Percentiles rank a stretch among this genome's conserved stretches.
These are phyloP conservation scores for Dioctria linearis DNA, from an alignment of 2,888 invertebrate species.

Conservation along the genomic window DNA sequence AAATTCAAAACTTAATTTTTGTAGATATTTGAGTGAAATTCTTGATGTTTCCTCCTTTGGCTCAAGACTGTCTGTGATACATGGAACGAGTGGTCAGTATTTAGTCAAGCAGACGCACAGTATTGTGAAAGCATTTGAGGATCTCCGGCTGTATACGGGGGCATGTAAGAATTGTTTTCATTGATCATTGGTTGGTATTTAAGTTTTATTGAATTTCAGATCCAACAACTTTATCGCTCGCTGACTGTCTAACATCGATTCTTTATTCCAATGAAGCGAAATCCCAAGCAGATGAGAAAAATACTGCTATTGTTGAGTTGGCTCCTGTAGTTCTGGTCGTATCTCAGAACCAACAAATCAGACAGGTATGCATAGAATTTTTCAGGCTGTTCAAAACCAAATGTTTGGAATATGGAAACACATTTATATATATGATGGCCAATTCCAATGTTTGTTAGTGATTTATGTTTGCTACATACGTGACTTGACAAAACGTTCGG, in stretches of 20 bases:
- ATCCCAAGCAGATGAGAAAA: slow-evolving; percentile 66
- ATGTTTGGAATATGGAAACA: too few species aligned
- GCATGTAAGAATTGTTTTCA: slow-evolving; percentile 69
- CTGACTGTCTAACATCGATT: slow-evolving; percentile 71
- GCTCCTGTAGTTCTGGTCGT: slow-evolving; percentile 74
- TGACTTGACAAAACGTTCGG: too few species aligned
- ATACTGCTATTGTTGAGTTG: slow-evolving; percentile 53
- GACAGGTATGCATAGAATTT: slow-evolving; percentile 63
- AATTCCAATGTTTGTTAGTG: too few species aligned
- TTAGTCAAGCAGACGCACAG: slow-evolving; percentile 75
- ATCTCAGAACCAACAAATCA: slow-evolving; percentile 72
- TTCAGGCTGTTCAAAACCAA: too few species aligned
- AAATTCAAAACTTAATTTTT: background rate
- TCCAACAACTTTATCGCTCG: slow-evolving; percentile 59
- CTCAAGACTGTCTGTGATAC: slow-evolving; percentile 76
- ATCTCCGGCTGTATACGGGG: slow-evolving; percentile 70
- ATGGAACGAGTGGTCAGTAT: slow-evolving; percentile 77
- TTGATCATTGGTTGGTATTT: too few species aligned
- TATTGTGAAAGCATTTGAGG: slow-evolving; percentile 71
- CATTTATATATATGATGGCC: too few species aligned
- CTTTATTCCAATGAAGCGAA: slow-evolving; percentile 72
- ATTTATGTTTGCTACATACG: too few species aligned
- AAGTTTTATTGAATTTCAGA: slow-evolving; percentile 50
- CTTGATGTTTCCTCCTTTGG: slow-evolving; percentile 75
- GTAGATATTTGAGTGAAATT: slow-evolving; percentile 75